A percentile compares a stretch with the other conserved stretches of the same genome.
phyloP scores from a whole-genome alignment of 2,888 invertebrate genomes.

The Hypsopygia costalis region DNA sequence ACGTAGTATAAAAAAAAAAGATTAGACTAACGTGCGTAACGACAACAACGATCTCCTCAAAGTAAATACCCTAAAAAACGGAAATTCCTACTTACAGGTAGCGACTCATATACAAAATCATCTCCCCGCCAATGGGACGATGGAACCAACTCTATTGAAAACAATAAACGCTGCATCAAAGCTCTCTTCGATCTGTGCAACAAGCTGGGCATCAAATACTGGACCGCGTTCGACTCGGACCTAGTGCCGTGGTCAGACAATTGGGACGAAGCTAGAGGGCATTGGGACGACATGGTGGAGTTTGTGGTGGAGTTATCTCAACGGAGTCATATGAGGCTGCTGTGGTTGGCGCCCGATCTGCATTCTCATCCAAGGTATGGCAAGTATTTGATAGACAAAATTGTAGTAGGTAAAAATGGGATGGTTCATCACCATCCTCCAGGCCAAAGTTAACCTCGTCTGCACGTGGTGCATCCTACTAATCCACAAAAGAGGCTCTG shows the following conservation, averaged over 20 bases:
- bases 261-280: constrained; percentile 74
- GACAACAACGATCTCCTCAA: too few species aligned
- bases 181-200: constrained; percentile 83
- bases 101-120: constrained; percentile 31
- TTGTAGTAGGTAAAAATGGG: too few species aligned
- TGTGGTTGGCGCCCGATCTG: constrained; percentile 84
- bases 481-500: too few species aligned
- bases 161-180: constrained; percentile 79
- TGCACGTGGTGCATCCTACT: too few species aligned
- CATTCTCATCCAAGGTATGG: constrained; percentile 79
- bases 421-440: too few species aligned
- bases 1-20: too few species aligned
- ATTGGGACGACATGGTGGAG: constrained; percentile 81
- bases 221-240: constrained; percentile 83
- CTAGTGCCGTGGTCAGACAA: constrained; percentile 77
- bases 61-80: too few species aligned
- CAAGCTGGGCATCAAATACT: constrained; percentile 82
- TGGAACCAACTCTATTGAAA: constrained; percentile 73
- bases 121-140: constrained; percentile 79
- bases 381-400: too few species aligned
- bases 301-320: constrained; percentile 77
- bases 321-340: constrained; percentile 76
- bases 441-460: too few species aligned
- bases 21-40: too few species aligned
- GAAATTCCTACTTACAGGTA: too few species aligned